phyloP scores from a whole-genome alignment of 1,140 invertebrate genomes.

The Parasteatoda tepidariorum region DNA sequence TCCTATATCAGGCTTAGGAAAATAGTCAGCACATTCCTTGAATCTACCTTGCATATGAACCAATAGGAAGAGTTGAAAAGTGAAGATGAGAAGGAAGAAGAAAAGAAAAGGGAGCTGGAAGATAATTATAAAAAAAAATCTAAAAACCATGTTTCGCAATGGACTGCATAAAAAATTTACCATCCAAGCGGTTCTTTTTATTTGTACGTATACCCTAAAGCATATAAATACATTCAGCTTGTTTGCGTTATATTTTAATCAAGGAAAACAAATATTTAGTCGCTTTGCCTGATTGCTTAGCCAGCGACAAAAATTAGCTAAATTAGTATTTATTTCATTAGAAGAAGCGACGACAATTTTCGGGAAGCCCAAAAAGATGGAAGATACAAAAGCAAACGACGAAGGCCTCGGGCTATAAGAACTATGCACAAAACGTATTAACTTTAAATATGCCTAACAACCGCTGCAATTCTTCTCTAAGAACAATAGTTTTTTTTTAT shows the following conservation, averaged over 20 bases:
- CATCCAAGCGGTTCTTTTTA: slow-evolving; percentile 52
- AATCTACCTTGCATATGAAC: neutral
- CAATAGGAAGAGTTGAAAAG: slow-evolving; percentile 24
- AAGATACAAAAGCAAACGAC: slow-evolving; percentile 50
- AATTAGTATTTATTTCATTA: slow-evolving; percentile 61
- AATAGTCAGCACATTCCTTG: slow-evolving; percentile 37
- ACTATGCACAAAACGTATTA: slow-evolving; percentile 52
- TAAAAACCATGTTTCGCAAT: slow-evolving; percentile 33
- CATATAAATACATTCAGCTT: slow-evolving; percentile 58
- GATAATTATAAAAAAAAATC: slow-evolving; percentile 43
- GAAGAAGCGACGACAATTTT: slow-evolving; percentile 59
- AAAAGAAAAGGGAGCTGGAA: neutral
- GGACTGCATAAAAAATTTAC: slow-evolving; percentile 52
- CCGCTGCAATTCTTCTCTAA: slow-evolving; percentile 49
- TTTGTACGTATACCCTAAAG: slow-evolving; percentile 53
- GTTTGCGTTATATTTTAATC: slow-evolving; percentile 61
- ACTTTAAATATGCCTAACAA: slow-evolving; percentile 59
- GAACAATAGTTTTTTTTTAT: slow-evolving; percentile 50
- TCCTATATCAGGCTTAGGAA: slow-evolving; percentile 15
- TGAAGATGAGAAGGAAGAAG: slow-evolving; percentile 1
- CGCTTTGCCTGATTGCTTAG: slow-evolving; percentile 57
- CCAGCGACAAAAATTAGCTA: slow-evolving; percentile 58
- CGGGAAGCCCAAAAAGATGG: slow-evolving; percentile 26
- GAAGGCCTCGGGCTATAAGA: slow-evolving; percentile 32
- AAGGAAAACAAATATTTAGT: slow-evolving; percentile 59